Evolutionary conservation across 1,140 invertebrate genomes (phyloP), one percentile per base, ranked within the genome.

Genomic region (Dysdera silvatica): DNA sequence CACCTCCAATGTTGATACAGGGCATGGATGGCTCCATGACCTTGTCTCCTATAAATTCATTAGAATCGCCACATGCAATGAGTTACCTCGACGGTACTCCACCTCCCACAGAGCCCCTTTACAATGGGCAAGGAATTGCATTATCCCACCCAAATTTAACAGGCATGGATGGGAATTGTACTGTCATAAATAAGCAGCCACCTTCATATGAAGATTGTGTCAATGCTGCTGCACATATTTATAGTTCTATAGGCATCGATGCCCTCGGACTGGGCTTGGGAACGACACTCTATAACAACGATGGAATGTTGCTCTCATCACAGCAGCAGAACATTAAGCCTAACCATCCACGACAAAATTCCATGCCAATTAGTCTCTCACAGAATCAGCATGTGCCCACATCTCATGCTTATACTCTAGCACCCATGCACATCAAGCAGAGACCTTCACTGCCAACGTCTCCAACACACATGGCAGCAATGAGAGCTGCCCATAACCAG

Each of bases 391-490:
- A 35, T 61, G 45, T 61, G n/a, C 64, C 64, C 31, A 65, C 65
- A 24, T 67, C 65, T 16, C 59, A 33, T 24, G 18, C 51, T 16
- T 61, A 61, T 16, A 56, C 58, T 5, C 52, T 45, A 41, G 43
- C 62, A 12, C 20, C n/a, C 3, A 40, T 43, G 18, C 54, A 58
- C 7, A 65, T 41, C 55, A 65, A 65, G 37, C 62, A 59, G 47
- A 37, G 89, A 51, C 88, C 88, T 6, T 88, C 87, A 20, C 76
- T 95, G 54, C 91, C 93, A 14, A 95, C 91, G 43, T 95, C 91
- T 29, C 93, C 93, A 3, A 94, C 91, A 12, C 92, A 95, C 75
- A 93, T 95, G 73, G 89, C 91, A 51, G 93, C 91, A 1, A 85
- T 95, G 83, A 80, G 89, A 51, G 87, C 88, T 45, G 87, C 88